These are phyloP conservation scores for Pedetes capensis DNA, from an alignment of 2,113 vertebrate genomes.

Conservation along the genomic window DNA sequence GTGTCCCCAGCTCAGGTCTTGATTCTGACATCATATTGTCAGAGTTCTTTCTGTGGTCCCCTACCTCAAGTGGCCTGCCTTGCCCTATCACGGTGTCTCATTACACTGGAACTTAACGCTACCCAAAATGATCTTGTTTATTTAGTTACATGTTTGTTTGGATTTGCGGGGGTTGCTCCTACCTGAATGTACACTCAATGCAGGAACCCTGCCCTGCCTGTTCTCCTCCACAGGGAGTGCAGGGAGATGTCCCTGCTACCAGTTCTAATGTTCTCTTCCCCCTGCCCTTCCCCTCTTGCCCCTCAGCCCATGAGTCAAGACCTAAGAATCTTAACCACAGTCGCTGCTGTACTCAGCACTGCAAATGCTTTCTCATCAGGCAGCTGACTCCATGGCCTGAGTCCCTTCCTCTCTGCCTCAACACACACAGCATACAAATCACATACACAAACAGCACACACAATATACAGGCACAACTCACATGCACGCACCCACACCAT, in stretches of 20 bases:
- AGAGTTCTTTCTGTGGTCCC: not conserved
- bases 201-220: not conserved
- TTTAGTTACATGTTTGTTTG: not conserved
- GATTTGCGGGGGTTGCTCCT: not conserved
- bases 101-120: not conserved
- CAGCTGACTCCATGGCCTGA: not conserved
- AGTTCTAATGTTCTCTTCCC: not conserved
- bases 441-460: not conserved
- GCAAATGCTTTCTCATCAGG: not conserved
- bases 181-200: not conserved
- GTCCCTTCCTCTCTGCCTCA: not conserved
- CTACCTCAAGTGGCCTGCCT: not conserved
- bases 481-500: too few species aligned
- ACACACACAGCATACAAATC: not conserved
- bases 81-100: not conserved
- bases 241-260: not conserved
- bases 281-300: not conserved
- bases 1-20: too few species aligned
- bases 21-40: not conserved
- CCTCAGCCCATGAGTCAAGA: not conserved
- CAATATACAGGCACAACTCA: not conserved
- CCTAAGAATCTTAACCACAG: not conserved
- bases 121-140: not conserved
- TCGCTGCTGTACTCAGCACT: not conserved
- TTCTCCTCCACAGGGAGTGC: too few species aligned